These are phyloP conservation scores for Archaeoteleia sp. DNA, from an alignment of 2,888 invertebrate genomes.

Conservation along the genomic window DNA sequence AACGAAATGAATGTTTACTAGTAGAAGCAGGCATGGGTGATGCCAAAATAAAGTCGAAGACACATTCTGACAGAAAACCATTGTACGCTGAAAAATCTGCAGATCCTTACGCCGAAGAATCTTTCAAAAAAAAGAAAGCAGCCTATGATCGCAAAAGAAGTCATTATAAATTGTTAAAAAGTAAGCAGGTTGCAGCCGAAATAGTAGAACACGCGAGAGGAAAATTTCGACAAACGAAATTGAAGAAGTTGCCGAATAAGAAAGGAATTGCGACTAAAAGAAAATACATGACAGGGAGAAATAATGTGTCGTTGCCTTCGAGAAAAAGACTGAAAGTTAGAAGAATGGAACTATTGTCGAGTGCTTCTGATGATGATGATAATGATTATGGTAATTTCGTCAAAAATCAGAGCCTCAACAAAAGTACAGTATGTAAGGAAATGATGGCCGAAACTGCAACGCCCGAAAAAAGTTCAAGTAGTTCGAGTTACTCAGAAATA, in stretches of 20 bases:
- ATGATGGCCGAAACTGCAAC: neutral
- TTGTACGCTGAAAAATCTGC: slow-evolving; percentile 14
- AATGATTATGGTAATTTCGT: neutral
- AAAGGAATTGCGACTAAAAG: too few species aligned
- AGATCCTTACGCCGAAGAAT: slow-evolving; percentile 21
- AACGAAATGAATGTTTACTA: slow-evolving; percentile 1
- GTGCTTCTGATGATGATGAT: neutral
- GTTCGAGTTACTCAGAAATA: too few species aligned
- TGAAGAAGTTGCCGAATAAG: too few species aligned
- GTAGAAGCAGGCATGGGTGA: slow-evolving; percentile 7
- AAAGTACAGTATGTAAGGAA: neutral
- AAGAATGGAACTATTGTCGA: too few species aligned
- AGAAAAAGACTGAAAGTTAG: too few species aligned
- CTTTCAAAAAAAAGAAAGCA: slow-evolving; percentile 11
- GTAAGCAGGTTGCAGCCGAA: neutral
- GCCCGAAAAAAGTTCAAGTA: neutral
- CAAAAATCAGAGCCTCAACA: neutral
- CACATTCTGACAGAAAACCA: neutral
- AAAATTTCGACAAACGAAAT: too few species aligned
- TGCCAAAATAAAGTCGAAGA: neutral
- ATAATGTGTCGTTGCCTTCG: too few species aligned
- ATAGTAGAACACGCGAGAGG: too few species aligned
- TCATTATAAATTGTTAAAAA: neutral
- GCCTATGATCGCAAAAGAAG: slow-evolving; percentile 17
- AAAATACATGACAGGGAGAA: too few species aligned